Base-by-base conservation (phyloP, 30 jellyfish, hydroid and myxozoan species). In the Thelohanellus kitauei region DNA sequence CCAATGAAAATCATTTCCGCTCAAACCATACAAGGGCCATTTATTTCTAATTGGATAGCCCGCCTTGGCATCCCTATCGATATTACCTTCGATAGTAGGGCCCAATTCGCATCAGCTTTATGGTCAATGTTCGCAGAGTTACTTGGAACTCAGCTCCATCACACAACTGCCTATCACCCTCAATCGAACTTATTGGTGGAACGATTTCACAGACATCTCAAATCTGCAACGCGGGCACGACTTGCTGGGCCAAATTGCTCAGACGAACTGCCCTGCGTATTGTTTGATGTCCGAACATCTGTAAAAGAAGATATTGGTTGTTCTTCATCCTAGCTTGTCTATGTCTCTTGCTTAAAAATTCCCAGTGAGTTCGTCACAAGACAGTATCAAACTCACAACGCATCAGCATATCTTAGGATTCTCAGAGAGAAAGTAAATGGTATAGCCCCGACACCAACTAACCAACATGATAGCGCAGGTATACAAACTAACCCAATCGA, bases 101-200 rank as follows among this genome's bases (percentile, higher is more conserved):
- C 54, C 1, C 57, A 48, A 17, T 48, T 48, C 51, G 60, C 34
- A 17, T 48, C 60, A 12, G 20, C 57, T 1, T 53, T 48, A 14
- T 48, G 34, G n/a, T 4, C 16, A 9, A 1, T n/a, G 20, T n/a
- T n/a, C n/a, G n/a, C n/a, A n/a, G n/a, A n/a, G n/a, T n/a, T n/a
- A n/a, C n/a, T n/a, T n/a, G n/a, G n/a, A n/a, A n/a, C n/a, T n/a
- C n/a, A n/a, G n/a, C n/a, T n/a, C n/a, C n/a, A n/a, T n/a, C n/a
- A n/a, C n/a, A 51, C 64, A 21, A 39, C 64, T 0, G 45, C 61
- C 24, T 51, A 50, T 30, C 54, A 44, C 18, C 54, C 63, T 14
- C 14, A 39, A 14, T 37, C 64, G 14, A 51, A 51, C 45, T 45
- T 32, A 8, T 17, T 33, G n/a, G n/a, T n/a, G n/a, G n/a, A n/a